Evolutionary conservation across 2,797 vertebrate genomes (phyloP).

Genomic region (Sebastes oblongus): DNA sequence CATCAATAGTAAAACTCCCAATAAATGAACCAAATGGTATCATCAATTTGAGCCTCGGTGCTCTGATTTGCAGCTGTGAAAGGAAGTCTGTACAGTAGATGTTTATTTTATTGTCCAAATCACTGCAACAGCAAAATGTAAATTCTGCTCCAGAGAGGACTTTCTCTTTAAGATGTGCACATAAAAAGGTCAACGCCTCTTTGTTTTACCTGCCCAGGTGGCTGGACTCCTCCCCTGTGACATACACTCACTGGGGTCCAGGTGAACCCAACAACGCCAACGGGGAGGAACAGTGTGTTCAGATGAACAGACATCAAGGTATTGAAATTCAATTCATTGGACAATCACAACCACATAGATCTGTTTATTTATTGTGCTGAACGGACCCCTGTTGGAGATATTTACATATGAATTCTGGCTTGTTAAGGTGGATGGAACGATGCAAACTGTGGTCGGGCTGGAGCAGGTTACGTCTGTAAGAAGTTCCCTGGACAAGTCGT

Average conservation of each 20-base stretch:
- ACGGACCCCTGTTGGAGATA: background rate
- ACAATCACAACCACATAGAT: background rate
- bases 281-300: conserved; percentile 84
- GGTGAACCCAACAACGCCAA: conserved; percentile 85
- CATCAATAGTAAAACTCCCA: background rate
- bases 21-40: too few relatives aligned
- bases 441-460: conserved; percentile 80
- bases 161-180: background rate
- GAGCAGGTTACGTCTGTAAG: conserved; percentile 84
- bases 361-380: background rate
- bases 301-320: conserved; percentile 84
- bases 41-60: background rate
- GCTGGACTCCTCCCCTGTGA: conserved; percentile 77
- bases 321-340: background rate
- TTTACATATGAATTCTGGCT: background rate
- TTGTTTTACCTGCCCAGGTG: conserved; percentile 67
- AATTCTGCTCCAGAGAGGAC: background rate
- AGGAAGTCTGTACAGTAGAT: background rate
- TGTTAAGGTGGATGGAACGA: conserved; percentile 83
- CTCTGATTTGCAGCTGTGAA: background rate
- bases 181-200: background rate
- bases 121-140: background rate
- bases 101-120: background rate
- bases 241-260: conserved; percentile 79
- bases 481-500: conserved; percentile 76